These are phyloP conservation scores for Clepsis dumicolana DNA, from an alignment of 2,888 invertebrate species.

Conservation along the genomic window DNA sequence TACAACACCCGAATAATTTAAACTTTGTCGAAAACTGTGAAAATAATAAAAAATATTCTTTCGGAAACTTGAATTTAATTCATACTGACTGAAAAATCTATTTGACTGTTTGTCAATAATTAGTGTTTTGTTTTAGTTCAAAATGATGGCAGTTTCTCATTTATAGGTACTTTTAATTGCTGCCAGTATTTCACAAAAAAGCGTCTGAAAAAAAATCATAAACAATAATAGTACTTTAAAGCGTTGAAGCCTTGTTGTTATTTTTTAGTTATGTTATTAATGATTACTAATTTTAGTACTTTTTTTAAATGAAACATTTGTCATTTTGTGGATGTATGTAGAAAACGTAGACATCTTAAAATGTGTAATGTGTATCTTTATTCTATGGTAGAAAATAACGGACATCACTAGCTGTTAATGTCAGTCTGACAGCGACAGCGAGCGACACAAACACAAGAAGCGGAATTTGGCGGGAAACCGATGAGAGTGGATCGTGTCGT, in stretches of 20 bases:
- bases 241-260: too few species aligned
- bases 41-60: constrained; percentile 17
- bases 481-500: too few species aligned
- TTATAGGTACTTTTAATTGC: not conserved
- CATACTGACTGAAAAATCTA: constrained; percentile 16
- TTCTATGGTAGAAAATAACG: too few species aligned
- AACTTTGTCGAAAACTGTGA: constrained; percentile 3
- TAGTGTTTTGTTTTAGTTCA: constrained; percentile 42
- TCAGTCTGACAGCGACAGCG: not conserved
- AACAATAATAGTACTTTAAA: too few species aligned
- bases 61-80: constrained; percentile 30
- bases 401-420: not conserved
- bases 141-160: constrained; percentile 3
- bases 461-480: too few species aligned
- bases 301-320: too few species aligned
- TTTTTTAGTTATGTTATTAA: too few species aligned
- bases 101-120: constrained; percentile 16
- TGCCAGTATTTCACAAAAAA: not conserved
- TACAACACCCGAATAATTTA: constrained; percentile 17
- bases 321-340: not conserved
- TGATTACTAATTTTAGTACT: too few species aligned
- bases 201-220: too few species aligned
- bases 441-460: too few species aligned
- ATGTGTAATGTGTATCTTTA: too few species aligned
- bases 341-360: too few species aligned